Evolutionary conservation across 2,888 invertebrate genomes (phyloP), one percentile per base, ranked within the genome.

Genomic region (Aphodius granarius): DNA sequence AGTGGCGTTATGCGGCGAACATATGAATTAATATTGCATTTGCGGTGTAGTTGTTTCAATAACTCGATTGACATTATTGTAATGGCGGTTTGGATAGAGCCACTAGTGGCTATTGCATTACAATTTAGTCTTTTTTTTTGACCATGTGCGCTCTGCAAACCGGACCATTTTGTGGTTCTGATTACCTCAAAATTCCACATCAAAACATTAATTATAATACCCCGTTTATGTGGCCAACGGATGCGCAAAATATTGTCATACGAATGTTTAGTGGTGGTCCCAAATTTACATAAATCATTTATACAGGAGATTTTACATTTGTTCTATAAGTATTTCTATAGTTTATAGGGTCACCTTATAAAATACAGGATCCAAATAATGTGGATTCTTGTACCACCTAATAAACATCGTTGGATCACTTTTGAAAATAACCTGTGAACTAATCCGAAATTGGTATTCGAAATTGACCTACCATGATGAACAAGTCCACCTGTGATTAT

Each of bases 391-490:
- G 43, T 6, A 9, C 13, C 43, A 43, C 2, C 13, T 43, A 1
- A 43, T 13, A 43, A 43, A 4, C 23, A 74, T 75, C 75, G 77
- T 75, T 78, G 75, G 68, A 75, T 77, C 76, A 76, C 76, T 77
- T 76, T 76, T 43, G 43, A 9, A 43, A 43, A 9, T 76, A 76
- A 78, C 77, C 76, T 78, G 78, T 77, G 73, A 76, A 76, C 75
- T 78, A 71, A 74, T 70, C 73, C 63, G 65, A 78, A 79, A 79
- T 79, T 79, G 79, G 79, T n/a, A 79, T 79, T 78, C 77, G 71
- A 74, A 43, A 43, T 43, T 43, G 43, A 13, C 43, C n/a, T n/a
- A n/a, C n/a, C 43, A 13, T 13, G 43, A 43, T 43, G 43, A 43
- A 6, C 9, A 43, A 43, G 9, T 73, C 75, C 74, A 73, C 73